Evolutionary conservation across 1,140 invertebrate genomes (phyloP).

Genomic region (Ruditapes philippinarum): DNA sequence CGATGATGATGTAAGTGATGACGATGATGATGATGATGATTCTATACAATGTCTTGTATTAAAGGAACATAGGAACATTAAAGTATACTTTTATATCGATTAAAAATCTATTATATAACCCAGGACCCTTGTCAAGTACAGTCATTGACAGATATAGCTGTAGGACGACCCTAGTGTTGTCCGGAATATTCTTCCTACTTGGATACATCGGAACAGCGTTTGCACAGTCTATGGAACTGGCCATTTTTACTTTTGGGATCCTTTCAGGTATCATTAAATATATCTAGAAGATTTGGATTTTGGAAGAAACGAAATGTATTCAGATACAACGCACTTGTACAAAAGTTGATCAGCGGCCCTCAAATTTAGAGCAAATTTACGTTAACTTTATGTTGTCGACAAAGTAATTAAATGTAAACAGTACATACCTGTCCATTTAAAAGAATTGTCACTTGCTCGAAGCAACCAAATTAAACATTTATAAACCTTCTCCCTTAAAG

Average conservation of each 20-base stretch:
- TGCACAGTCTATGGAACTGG: background rate
- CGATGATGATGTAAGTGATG: no score
- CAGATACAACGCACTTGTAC: background rate
- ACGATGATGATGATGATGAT: no score
- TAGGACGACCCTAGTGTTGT: background rate
- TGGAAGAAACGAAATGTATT: background rate
- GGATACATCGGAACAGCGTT: slow-evolving; percentile 17
- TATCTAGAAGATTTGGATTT: no score
- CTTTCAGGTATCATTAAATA: slow-evolving; percentile 20
- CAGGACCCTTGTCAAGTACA: slow-evolving; percentile 14
- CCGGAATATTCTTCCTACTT: background rate
- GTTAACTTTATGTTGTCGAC: background rate
- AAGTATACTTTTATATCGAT: no score
- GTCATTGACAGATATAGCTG: slow-evolving; percentile 30
- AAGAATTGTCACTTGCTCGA: no score
- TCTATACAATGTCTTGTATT: no score
- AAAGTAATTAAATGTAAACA: no score
- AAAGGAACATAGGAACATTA: no score
- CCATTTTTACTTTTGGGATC: slow-evolving; percentile 22
- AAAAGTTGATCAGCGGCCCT: background rate
- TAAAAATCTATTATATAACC: no score
- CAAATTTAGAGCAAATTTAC: background rate
- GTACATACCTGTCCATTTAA: no score
- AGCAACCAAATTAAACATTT: no score
- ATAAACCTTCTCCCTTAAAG: no score